A percentile compares a stretch with the other conserved stretches of the same genome.
Evolutionary conservation across 2,888 invertebrate genomes (phyloP).

Genomic region (Dryocosmus kuriphilus): DNA sequence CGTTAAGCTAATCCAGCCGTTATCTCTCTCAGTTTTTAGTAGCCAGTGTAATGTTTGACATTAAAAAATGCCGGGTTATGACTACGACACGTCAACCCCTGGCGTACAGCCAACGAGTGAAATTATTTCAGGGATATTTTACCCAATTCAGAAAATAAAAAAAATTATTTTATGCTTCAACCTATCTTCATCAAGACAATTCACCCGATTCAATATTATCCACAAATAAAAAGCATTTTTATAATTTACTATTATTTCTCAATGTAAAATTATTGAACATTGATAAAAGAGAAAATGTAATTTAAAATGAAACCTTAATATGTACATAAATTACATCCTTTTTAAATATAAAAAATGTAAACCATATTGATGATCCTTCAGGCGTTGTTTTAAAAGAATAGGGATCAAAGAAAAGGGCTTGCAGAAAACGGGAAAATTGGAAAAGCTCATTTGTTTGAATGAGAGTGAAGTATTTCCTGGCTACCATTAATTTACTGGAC

Average conservation of each 20-base stretch:
- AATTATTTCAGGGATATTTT: conserved; percentile 32
- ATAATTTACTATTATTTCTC: background rate
- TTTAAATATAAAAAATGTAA: background rate
- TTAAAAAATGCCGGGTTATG: conserved; percentile 25
- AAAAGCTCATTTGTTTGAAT: conserved; percentile 36
- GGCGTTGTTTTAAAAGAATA: background rate
- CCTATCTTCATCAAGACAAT: background rate
- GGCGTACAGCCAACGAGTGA: conserved; percentile 9
- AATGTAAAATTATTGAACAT: too few relatives aligned
- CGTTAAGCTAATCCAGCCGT: conserved; percentile 20
- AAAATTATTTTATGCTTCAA: background rate
- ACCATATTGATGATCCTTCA: background rate
- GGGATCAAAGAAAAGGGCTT: conserved; percentile 11
- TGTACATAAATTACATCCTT: background rate
- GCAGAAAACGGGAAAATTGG: conserved; percentile 23
- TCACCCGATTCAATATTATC: background rate
- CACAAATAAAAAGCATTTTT: background rate
- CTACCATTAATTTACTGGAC: conserved; percentile 18
- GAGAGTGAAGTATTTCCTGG: conserved; percentile 4
- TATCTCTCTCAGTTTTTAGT: conserved; percentile 33
- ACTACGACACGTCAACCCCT: conserved; percentile 23
- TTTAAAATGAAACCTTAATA: background rate
- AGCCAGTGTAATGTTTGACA: conserved; percentile 33
- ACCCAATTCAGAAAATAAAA: conserved; percentile 23
- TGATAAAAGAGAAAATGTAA: too few relatives aligned